Percentiles rank a stretch among this genome's conserved stretches.
Conservation (phyloP, 2,888 invertebrate species). For the Cylindroiulus punctatus region DNA sequence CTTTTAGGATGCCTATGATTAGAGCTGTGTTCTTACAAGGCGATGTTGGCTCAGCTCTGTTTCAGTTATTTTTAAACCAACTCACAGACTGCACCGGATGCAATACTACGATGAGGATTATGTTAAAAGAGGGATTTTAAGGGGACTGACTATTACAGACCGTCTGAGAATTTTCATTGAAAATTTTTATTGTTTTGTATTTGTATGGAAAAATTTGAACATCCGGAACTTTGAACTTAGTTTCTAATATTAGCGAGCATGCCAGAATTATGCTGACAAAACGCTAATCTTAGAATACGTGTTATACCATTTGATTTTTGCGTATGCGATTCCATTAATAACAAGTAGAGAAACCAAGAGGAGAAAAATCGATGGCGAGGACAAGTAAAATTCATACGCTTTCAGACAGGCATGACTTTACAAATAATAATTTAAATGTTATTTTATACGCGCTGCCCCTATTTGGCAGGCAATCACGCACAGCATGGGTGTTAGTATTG, state of each 20-base stretch:
- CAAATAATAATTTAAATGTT: background rate
- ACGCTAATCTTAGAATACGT: background rate
- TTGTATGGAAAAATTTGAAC: background rate
- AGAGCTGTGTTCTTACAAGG: conserved; percentile 13
- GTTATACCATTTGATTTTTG: background rate
- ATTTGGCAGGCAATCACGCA: background rate
- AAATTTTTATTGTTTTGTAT: background rate
- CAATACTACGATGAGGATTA: background rate
- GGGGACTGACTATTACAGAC: background rate
- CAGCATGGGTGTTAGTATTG: background rate
- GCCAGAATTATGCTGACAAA: background rate
- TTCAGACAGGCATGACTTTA: background rate
- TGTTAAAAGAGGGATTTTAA: background rate
- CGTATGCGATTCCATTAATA: background rate
- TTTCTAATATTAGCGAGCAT: background rate
- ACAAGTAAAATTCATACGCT: background rate
- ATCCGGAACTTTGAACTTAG: background rate
- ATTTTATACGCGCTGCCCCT: background rate
- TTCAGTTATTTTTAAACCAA: background rate
- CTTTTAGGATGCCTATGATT: background rate
- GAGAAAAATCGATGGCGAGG: conserved; percentile 5
- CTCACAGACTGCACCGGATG: background rate
- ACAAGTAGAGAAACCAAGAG: background rate
- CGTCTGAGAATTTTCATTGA: background rate
- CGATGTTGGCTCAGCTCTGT: conserved; percentile 27